Evolutionary conservation across 2,888 invertebrate species (phyloP).

Genomic region (Caenorhabditis uteleia): DNA sequence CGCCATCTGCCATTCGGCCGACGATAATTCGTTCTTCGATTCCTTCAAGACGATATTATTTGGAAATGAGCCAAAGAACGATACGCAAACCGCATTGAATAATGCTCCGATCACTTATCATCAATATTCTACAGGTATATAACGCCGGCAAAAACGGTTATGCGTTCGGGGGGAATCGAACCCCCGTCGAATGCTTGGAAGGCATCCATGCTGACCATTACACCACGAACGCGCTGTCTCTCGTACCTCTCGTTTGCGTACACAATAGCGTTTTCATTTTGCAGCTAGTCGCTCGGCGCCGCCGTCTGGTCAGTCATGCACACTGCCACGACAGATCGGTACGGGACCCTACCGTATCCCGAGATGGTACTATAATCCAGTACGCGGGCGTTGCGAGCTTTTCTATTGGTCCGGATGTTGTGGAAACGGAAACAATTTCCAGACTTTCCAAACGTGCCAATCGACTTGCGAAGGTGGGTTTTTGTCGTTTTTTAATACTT

Average conservation of each 20-base stretch:
- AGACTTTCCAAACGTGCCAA: conserved; percentile 67
- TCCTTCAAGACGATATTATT: conserved; percentile 38
- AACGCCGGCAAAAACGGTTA: conserved; percentile 3
- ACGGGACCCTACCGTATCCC: conserved; percentile 70
- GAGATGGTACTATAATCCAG: conserved; percentile 69
- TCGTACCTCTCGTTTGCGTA: background rate
- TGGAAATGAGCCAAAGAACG: conserved; percentile 19
- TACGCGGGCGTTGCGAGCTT: conserved; percentile 66
- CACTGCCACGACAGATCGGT: conserved; percentile 68
- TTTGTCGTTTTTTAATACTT: background rate
- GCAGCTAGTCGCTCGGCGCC: conserved; percentile 24
- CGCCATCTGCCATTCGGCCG: conserved; percentile 4
- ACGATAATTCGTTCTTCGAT: conserved; percentile 22
- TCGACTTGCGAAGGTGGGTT: conserved; percentile 67
- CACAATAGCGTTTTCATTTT: background rate
- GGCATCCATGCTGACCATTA: conserved; percentile 62
- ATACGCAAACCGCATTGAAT: conserved; percentile 14
- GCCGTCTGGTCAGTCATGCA: conserved; percentile 54
- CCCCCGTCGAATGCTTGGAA: conserved; percentile 50
- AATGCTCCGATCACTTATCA: conserved; percentile 35
- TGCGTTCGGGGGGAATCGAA: conserved; percentile 38
- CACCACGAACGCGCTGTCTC: conserved; percentile 38
- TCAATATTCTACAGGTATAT: conserved; percentile 17
- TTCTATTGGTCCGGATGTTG: conserved; percentile 70
- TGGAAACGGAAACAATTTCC: conserved; percentile 69